Evolutionary conservation across 1,140 invertebrate genomes (phyloP), one percentile per base, ranked within the genome.

Genomic region (Drosophila ambigua): DNA sequence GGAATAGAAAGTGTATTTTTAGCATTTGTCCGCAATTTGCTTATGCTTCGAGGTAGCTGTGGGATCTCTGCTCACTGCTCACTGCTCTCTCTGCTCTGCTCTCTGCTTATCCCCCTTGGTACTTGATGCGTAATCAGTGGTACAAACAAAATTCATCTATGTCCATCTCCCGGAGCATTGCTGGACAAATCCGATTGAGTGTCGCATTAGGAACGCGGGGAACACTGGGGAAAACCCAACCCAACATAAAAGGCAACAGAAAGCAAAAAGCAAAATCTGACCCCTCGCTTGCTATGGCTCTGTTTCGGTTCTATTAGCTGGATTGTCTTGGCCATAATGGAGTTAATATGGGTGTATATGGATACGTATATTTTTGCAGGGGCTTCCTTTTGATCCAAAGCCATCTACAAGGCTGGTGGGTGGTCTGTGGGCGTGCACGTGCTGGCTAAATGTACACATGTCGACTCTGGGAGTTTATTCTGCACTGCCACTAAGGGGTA

Each of bases 261-360:
- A 62, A 16, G 49, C 59, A 24, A 39, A 60, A 55, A 55, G 43
- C 26, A 16, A 45, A 59, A n/a, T n/a, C n/a, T 23, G 57, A 35
- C 28, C 23, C 44, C 6, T 2, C 48, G 55, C 48, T 61, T 23
- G 31, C 8, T 39, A 35, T 35, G 45, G 23, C 39, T 54, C 41
- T 50, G 50, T 72, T 68, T 72, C 45, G 54, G 63, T 60, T 83
- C 72, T 81, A 72, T 77, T 78, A 71, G 78, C 62, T 60, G 65
- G 65, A 85, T 85, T 87, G 83, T 82, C 75, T 79, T 72, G 78
- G 63, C 55, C 75, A 82, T 88, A 88, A 87, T 88, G 83, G 75
- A 72, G 84, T 75, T 88, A 87, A 87, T 87, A 88, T 79, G 75
- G 2, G 31, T 76, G 76, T 73, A 31, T 45, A 35, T 57, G 51